Conservation (phyloP, 2,113 vertebrate genomes). For the Silurus glanis region DNA sequence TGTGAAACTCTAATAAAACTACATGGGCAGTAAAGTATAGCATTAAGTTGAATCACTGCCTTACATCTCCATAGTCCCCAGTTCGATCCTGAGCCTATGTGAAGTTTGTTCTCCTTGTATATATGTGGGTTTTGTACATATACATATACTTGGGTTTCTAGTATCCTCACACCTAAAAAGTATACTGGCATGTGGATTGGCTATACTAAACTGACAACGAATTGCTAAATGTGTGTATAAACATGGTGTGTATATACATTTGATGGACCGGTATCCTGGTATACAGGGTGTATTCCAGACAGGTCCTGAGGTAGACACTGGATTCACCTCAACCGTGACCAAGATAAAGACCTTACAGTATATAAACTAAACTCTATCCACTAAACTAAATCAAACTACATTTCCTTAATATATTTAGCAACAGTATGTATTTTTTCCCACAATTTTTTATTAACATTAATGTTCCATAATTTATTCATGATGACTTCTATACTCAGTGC, state of each 20-base stretch:
- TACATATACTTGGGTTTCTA: too few species aligned
- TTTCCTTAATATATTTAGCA: neutral
- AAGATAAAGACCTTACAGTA: neutral
- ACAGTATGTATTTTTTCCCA: neutral
- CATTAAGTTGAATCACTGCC: neutral
- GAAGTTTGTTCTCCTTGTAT: neutral
- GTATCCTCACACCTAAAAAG: neutral
- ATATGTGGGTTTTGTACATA: neutral
- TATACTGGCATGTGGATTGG: neutral
- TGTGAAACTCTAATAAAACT: neutral
- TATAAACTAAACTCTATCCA: neutral
- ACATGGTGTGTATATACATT: neutral
- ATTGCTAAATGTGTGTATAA: neutral
- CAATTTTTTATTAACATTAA: neutral
- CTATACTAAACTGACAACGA: neutral
- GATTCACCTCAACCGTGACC: neutral
- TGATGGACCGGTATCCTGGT: neutral
- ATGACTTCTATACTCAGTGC: neutral
- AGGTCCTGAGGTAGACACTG: neutral
- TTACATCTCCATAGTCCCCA: neutral
- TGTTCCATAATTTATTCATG: neutral
- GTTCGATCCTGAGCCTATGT: neutral
- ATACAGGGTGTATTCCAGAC: neutral
- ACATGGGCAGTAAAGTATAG: neutral
- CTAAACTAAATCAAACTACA: too few species aligned